Conservation (phyloP, 2,113 vertebrate species). For the cat (Felis catus) region F.catus_Fca126_mat1.0 CM031419.1:212815001-212815500, state of each 20-base stretch:
- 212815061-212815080: not conserved
- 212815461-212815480: not conserved
- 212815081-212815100: accelerated
- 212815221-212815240: no score
- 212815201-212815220: no score
- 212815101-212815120: accelerated
- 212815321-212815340: no score
- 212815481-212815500: not conserved
- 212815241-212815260: no score
- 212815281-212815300: no score
- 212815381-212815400: no score
- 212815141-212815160: not conserved
- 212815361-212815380: no score
- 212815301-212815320: no score
- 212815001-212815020: not conserved
- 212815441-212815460: not conserved
- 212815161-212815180: not conserved
- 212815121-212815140: not conserved
- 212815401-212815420: no score
- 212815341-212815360: no score
- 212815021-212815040: not conserved
- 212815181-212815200: not conserved
- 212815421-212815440: not conserved
- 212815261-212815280: no score
- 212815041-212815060: accelerated